These are phyloP conservation scores for Muscicapa adusta DNA, from an alignment of 2,113 vertebrate genomes.

Conservation along the genomic window DNA sequence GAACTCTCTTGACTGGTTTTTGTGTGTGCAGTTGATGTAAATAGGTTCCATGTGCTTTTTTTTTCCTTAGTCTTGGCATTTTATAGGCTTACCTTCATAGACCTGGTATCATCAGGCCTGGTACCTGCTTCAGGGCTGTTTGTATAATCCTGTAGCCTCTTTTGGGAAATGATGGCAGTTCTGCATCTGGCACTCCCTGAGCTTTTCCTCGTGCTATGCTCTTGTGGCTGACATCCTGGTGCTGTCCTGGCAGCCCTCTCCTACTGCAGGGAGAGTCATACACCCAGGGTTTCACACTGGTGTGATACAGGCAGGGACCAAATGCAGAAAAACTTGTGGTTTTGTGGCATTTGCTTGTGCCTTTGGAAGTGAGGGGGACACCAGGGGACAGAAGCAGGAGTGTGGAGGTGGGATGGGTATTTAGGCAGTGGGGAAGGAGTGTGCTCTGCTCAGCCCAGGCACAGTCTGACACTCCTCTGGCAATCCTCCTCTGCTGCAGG, in stretches of 20 bases:
- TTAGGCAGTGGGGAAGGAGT: accelerated
- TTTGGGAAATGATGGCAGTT: neutral
- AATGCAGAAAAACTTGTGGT: neutral
- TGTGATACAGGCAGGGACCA: neutral
- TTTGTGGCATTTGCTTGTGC: neutral
- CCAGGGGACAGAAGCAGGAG: neutral
- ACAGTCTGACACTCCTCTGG: too few relatives aligned
- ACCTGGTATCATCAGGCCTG: neutral
- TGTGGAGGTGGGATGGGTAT: accelerated
- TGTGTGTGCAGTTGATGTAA: neutral
- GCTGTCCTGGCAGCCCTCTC: neutral
- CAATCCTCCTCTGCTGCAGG: neutral
- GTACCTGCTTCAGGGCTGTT: neutral
- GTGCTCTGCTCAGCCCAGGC: accelerated
- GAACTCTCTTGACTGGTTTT: neutral
- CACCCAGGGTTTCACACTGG: neutral
- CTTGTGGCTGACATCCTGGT: neutral
- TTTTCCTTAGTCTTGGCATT: neutral
- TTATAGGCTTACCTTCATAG: neutral
- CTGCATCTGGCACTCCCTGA: neutral
- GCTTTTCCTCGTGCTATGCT: neutral
- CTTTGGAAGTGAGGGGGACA: neutral
- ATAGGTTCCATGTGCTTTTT: neutral
- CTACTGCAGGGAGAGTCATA: neutral
- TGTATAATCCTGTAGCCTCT: neutral